A percentile compares a stretch with the other conserved stretches of the same genome.
Conservation (phyloP, 2,888 invertebrate genomes). For the Stenodera caucasica region DNA sequence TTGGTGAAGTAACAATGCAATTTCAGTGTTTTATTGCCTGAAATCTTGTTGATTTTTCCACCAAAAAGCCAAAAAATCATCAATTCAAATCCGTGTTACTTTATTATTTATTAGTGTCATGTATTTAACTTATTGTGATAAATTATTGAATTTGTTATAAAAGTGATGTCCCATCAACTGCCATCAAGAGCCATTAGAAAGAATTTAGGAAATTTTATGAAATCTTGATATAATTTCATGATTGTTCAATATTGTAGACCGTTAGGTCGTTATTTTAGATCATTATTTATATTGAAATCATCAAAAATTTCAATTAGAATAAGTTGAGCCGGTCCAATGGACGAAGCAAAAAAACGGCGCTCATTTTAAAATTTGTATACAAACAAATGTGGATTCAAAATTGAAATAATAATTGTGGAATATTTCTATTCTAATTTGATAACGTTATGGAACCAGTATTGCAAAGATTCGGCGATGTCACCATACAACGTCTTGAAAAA, state of each 20-base stretch:
- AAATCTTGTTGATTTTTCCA: constrained; percentile 28
- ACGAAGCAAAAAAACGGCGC: constrained; percentile 42
- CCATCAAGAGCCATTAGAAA: constrained; percentile 10
- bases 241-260: not conserved
- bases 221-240: not conserved
- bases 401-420: not conserved
- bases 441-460: constrained; percentile 59
- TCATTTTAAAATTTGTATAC: constrained; percentile 42
- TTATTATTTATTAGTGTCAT: not conserved
- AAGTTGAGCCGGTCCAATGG: constrained; percentile 37
- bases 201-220: not conserved
- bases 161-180: constrained; percentile 2
- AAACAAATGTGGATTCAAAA: constrained; percentile 35
- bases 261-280: constrained; percentile 9
- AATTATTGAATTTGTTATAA: not conserved
- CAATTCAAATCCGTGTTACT: not conserved
- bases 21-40: constrained; percentile 34
- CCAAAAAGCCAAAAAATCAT: constrained; percentile 13
- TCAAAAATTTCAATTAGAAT: constrained; percentile 7
- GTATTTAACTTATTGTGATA: constrained; percentile 1
- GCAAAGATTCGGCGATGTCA: constrained; percentile 63
- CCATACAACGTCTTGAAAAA: constrained; percentile 59
- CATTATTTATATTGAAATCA: constrained; percentile 16
- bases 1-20: constrained; percentile 31
- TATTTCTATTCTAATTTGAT: constrained; percentile 9